Evolutionary conservation across 1,140 invertebrate genomes (phyloP), one percentile per base, ranked within the genome.

Genomic region (Leptestheria dahalacensis): DNA sequence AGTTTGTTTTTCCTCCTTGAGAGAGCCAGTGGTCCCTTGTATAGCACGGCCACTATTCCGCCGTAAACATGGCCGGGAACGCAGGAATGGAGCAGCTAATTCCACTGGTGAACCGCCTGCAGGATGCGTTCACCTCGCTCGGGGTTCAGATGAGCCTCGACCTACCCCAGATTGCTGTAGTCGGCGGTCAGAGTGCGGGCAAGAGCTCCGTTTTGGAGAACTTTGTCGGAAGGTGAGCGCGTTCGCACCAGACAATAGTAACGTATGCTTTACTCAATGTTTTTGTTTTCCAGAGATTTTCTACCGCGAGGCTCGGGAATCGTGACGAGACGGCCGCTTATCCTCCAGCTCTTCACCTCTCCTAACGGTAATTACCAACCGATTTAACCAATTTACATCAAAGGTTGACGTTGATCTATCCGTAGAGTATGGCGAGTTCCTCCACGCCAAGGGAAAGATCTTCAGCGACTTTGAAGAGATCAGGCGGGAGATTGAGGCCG

Each of bases 141-240:
- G 95, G 94, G 57, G 92, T 97, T 65, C 87, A 91, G 70, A 91
- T 99, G 83, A 90, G 93, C 71, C 79, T 99, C 68, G 96, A 99
- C 81, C 79, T 99, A 68, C 96, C 96, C 65, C 96, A 99, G 78
- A 99, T 99, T 69, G 96, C 96, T 59, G 96, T 99, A 51, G 95
- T 99, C 66, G 96, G 96, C 72, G 94, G 94, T 66, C 96, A 99
- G 77, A 96, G 91, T 71, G 95, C 95, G 66, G 96, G 96, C 67
- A 99, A 99, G 79, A 97, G 91, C 76, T 97, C 93, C 49, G 96
- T 99, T 63, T 79, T 99, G 67, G 96, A 99, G 78, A 99, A 98
- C 78, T 99, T 99, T 75, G 96, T 99, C 66, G 96, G 96, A 73
- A 94, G 88, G 94, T 98, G 79, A 41, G 6, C 15, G 6, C 15